Evolutionary conservation across 1,140 invertebrate genomes (phyloP).

Genomic region (Papilio aristodemus): DNA sequence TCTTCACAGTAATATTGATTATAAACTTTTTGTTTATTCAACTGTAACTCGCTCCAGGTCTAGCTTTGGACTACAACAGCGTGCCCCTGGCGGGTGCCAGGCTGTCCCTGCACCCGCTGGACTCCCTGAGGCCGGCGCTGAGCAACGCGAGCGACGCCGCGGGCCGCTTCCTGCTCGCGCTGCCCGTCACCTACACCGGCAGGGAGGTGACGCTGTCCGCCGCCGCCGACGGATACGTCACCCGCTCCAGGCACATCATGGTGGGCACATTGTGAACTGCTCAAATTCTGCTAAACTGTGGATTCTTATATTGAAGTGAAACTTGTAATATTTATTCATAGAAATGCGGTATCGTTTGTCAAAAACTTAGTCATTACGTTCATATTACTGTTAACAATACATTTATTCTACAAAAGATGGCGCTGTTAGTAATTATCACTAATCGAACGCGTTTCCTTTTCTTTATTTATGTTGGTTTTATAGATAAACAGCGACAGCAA

Average conservation of each 20-base stretch:
- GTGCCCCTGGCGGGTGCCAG: conserved; percentile 42
- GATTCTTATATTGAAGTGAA: too few relatives aligned
- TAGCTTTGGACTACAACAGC: conserved; percentile 56
- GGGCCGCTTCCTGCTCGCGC: conserved; percentile 52
- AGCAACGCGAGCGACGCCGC: conserved; percentile 49
- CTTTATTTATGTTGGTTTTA: conserved; percentile 31
- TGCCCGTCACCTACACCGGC: conserved; percentile 55
- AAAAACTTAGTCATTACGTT: too few relatives aligned
- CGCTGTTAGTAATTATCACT: not conserved
- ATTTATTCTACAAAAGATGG: not conserved
- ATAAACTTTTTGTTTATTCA: too few relatives aligned
- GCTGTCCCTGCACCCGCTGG: conserved; percentile 44
- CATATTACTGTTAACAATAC: too few relatives aligned
- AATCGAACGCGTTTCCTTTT: not conserved
- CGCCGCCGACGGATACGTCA: conserved; percentile 52
- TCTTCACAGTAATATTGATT: too few relatives aligned
- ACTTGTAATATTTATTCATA: too few relatives aligned
- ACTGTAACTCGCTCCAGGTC: conserved; percentile 45
- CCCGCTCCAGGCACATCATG: conserved; percentile 52
- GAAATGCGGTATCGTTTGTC: too few relatives aligned
- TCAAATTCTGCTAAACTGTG: too few relatives aligned
- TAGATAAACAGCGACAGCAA: conserved; percentile 60
- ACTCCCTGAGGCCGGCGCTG: conserved; percentile 34
- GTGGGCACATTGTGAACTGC: conserved; percentile 50
- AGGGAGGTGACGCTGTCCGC: conserved; percentile 53